Percentiles rank a stretch among this genome's conserved stretches.
Conservation (phyloP, 2,113 vertebrate species). For the Apteryx owenii region DNA sequence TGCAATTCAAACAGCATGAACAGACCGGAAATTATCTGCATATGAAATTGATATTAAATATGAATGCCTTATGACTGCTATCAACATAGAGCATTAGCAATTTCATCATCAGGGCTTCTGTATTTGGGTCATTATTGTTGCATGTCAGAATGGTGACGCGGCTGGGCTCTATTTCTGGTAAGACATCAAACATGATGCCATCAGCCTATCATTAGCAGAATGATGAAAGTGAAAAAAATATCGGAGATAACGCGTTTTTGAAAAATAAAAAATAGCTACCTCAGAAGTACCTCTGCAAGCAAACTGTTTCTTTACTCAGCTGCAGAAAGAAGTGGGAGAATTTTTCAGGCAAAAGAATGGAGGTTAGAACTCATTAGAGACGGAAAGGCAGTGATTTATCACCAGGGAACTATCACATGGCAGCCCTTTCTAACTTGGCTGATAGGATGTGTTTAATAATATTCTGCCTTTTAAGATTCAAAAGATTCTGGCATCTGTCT, state of each 20-base stretch:
- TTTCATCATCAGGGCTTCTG: neutral
- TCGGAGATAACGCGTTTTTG: neutral
- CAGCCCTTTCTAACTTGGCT: neutral
- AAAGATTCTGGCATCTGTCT: neutral
- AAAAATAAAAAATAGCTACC: neutral
- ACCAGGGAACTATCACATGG: neutral
- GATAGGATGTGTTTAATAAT: neutral
- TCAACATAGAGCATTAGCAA: neutral
- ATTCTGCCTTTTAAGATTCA: neutral
- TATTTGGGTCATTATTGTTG: neutral
- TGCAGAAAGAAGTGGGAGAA: neutral
- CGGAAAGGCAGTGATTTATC: neutral
- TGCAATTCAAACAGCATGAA: neutral
- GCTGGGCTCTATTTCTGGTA: neutral
- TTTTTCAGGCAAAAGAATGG: neutral
- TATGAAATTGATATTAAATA: neutral
- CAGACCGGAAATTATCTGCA: neutral
- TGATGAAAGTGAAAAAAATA: neutral
- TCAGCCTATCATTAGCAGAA: neutral
- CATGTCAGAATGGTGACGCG: neutral
- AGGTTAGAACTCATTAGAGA: neutral
- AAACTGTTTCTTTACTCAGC: neutral
- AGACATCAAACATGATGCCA: neutral
- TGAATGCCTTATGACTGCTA: neutral
- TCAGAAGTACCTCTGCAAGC: neutral